phyloP scores from a whole-genome alignment of 2,797 vertebrate genomes.

The Dermochelys coriacea region DNA sequence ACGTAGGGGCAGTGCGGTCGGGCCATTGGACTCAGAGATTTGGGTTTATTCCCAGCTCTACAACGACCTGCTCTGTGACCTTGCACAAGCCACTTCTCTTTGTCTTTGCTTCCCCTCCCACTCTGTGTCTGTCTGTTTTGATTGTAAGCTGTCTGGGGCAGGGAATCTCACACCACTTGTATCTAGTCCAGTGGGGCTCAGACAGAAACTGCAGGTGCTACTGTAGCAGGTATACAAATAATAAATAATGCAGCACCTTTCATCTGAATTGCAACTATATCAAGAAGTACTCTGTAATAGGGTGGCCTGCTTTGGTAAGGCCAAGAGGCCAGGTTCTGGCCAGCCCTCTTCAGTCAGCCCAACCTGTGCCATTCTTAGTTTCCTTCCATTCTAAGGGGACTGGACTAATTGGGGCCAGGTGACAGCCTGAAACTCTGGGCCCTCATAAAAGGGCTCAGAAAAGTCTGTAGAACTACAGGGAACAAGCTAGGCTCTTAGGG shows the following conservation, averaged over 20 bases:
- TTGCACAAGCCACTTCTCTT: not conserved
- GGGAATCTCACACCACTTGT: not conserved
- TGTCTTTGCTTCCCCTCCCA: not conserved
- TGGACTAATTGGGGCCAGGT: not conserved
- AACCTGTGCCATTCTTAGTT: not conserved
- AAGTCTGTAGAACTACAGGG: not conserved
- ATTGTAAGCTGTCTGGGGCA: not conserved
- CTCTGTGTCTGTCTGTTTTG: not conserved
- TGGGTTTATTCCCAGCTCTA: not conserved
- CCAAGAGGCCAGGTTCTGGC: not conserved
- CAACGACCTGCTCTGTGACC: not conserved
- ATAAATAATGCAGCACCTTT: not conserved
- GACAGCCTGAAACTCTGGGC: not conserved
- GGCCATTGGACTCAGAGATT: not conserved
- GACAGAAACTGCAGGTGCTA: not conserved
- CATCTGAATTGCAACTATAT: not conserved
- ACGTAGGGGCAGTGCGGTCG: not conserved
- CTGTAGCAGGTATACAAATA: not conserved
- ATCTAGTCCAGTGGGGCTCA: not conserved
- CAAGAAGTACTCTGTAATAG: not conserved
- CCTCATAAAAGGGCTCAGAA: not conserved
- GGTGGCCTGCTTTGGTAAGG: not conserved
- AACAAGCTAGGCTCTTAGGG: not conserved
- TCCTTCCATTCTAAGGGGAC: not conserved
- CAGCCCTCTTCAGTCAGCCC: not conserved